Percentiles rank a stretch among this genome's conserved stretches.
Evolutionary conservation across 2,888 invertebrate species (phyloP).

Genomic region (Folsomia manolachei): DNA sequence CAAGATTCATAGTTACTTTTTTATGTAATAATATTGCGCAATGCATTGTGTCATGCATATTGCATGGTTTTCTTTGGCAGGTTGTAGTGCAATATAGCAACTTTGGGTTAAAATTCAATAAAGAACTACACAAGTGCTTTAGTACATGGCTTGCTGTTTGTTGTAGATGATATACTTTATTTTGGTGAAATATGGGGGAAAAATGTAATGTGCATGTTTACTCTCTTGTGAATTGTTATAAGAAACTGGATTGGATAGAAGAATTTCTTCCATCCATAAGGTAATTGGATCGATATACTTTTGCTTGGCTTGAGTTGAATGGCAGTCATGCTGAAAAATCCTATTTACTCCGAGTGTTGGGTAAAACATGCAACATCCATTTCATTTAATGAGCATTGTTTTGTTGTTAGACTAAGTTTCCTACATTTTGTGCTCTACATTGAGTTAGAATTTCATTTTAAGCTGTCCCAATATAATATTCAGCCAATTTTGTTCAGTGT

Average conservation of each 20-base stretch:
- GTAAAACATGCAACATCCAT: constrained; percentile 50
- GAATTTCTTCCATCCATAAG: constrained; percentile 48
- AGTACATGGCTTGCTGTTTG: too few species aligned
- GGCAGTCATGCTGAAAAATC: constrained; percentile 43
- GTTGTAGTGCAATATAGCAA: too few species aligned
- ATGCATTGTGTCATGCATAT: neutral
- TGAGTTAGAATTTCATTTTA: neutral
- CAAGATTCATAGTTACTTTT: neutral
- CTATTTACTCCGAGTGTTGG: constrained; percentile 31
- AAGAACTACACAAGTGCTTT: too few species aligned
- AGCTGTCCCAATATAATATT: too few species aligned
- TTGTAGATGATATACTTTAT: constrained; percentile 4
- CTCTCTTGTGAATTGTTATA: constrained; percentile 21
- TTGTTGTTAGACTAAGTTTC: constrained; percentile 12
- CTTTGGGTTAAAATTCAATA: too few species aligned
- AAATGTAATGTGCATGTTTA: constrained; percentile 9
- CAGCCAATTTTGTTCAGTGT: too few species aligned
- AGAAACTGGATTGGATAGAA: constrained; percentile 21
- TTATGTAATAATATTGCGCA: neutral
- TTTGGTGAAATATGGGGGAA: constrained; percentile 23
- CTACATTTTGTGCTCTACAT: too few species aligned
- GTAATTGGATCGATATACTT: constrained; percentile 50
- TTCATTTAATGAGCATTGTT: constrained; percentile 45
- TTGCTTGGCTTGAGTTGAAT: constrained; percentile 30
- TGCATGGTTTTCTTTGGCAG: too few species aligned